A percentile compares a stretch with the other conserved stretches of the same genome.
These are phyloP conservation scores for Steinernema khuongi DNA, from an alignment of 1,140 invertebrate genomes.

Conservation along the genomic window DNA sequence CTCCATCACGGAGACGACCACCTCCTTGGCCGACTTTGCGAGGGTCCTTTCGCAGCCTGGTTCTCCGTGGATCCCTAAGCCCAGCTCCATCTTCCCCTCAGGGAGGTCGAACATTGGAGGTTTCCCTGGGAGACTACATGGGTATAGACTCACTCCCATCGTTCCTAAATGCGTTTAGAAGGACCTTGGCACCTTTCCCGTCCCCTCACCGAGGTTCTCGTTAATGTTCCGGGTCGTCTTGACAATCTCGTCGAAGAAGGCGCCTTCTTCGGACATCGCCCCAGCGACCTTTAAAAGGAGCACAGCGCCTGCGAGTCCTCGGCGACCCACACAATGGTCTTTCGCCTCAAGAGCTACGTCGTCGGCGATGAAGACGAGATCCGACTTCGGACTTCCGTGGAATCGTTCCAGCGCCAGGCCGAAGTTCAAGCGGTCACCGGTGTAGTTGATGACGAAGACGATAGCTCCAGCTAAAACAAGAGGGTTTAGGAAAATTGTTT, in stretches of 20 bases:
- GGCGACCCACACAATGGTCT: constrained; percentile 64
- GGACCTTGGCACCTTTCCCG: constrained; percentile 51
- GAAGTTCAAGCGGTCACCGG: constrained; percentile 79
- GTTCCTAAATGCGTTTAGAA: constrained; percentile 64
- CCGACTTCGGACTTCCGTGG: constrained; percentile 62
- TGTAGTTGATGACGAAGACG: constrained; percentile 76
- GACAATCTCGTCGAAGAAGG: constrained; percentile 63
- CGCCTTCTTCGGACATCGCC: constrained; percentile 67
- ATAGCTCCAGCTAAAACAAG: constrained; percentile 67
- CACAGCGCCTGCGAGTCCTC: constrained; percentile 72
- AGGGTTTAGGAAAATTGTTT: constrained; percentile 21
- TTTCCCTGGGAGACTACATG: constrained; percentile 70
- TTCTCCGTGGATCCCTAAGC: constrained; percentile 79
- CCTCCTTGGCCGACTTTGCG: constrained; percentile 58
- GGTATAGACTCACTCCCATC: constrained; percentile 69
- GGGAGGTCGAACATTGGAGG: constrained; percentile 68
- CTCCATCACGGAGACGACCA: constrained; percentile 39
- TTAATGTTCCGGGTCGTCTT: constrained; percentile 49
- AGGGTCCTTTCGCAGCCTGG: constrained; percentile 71
- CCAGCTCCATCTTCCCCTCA: constrained; percentile 72
- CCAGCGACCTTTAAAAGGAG: constrained; percentile 71
- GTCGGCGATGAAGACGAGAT: constrained; percentile 49
- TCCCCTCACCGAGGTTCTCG: constrained; percentile 58
- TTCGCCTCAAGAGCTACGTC: constrained; percentile 48
- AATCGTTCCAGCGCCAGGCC: constrained; percentile 69